These are phyloP conservation scores for Pluvianellus socialis DNA, from an alignment of 2,113 vertebrate genomes.

Conservation along the genomic window DNA sequence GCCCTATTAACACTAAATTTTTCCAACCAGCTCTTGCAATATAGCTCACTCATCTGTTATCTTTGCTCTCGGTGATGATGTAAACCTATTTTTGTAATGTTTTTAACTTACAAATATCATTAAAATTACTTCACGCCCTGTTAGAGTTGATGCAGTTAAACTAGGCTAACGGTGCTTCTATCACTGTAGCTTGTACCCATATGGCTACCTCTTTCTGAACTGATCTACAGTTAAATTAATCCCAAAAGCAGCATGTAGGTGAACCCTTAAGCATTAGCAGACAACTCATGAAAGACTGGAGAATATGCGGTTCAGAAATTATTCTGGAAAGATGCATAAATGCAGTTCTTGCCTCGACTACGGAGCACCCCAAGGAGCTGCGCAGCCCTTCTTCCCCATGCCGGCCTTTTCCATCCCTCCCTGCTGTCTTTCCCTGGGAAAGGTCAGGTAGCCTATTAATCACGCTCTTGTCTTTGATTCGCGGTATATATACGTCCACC, in stretches of 20 bases:
- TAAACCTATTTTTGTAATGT: not conserved
- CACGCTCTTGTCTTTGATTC: not conserved
- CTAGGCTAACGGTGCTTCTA: not conserved
- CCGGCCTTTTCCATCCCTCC: not conserved
- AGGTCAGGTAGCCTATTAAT: not conserved
- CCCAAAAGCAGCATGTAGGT: not conserved
- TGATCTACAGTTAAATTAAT: not conserved
- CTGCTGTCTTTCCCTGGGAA: not conserved
- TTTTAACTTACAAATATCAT: not conserved
- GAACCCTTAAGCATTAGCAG: not conserved
- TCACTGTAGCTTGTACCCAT: not conserved
- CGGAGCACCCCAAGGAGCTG: not conserved
- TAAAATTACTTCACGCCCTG: not conserved
- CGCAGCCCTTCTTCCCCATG: rapidly evolving
- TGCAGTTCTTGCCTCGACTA: not conserved
- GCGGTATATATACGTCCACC: rapidly evolving
- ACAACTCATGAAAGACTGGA: not conserved
- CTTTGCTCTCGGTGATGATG: not conserved
- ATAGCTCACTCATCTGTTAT: not conserved
- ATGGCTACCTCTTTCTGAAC: not conserved
- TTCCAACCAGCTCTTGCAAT: not conserved
- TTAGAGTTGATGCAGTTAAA: not conserved
- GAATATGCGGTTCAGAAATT: not conserved
- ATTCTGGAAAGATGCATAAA: not conserved
- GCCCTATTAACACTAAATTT: not conserved